Evolutionary conservation across 2,113 vertebrate genomes (phyloP).

Genomic region (Dascyllus trimaculatus): DNA sequence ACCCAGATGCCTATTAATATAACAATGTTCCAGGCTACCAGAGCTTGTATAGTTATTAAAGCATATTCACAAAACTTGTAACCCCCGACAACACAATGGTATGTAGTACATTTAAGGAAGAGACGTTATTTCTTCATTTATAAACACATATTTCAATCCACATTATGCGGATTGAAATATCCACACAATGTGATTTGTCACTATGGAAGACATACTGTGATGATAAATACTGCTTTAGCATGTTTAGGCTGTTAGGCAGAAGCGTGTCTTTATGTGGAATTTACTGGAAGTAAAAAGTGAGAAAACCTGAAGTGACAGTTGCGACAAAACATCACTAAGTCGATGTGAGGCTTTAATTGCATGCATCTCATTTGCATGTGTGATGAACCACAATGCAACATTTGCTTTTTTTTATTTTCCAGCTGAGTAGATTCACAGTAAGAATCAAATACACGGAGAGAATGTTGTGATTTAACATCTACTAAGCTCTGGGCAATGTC

Average conservation of each 20-base stretch:
- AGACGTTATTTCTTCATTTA: not conserved
- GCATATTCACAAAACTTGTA: too few relatives aligned
- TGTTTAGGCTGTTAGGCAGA: too few relatives aligned
- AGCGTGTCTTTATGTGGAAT: too few relatives aligned
- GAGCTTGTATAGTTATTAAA: too few relatives aligned
- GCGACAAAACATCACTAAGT: slow-evolving; percentile 26
- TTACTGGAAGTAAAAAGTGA: not conserved
- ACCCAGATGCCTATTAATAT: too few relatives aligned
- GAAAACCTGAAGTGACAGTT: slow-evolving; percentile 16
- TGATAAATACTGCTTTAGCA: not conserved
- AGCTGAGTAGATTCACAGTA: slow-evolving; percentile 30
- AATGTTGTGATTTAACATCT: slow-evolving; percentile 60
- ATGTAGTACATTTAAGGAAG: not conserved
- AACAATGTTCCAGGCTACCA: too few relatives aligned
- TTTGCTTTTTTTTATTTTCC: slow-evolving; percentile 61
- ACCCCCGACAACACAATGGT: too few relatives aligned
- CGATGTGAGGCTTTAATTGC: slow-evolving; percentile 39
- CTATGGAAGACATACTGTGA: not conserved
- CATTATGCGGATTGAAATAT: too few relatives aligned
- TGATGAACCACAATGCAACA: slow-evolving; percentile 40
- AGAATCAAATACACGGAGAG: slow-evolving; percentile 37
- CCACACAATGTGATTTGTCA: not conserved
- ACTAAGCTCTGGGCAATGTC: slow-evolving; percentile 65
- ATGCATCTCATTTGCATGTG: slow-evolving; percentile 43
- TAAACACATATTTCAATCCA: too few relatives aligned